Percentiles rank a stretch among this genome's conserved stretches.
phyloP scores from a whole-genome alignment of 2,113 vertebrate genomes.

The Opisthocomus hoazin region DNA sequence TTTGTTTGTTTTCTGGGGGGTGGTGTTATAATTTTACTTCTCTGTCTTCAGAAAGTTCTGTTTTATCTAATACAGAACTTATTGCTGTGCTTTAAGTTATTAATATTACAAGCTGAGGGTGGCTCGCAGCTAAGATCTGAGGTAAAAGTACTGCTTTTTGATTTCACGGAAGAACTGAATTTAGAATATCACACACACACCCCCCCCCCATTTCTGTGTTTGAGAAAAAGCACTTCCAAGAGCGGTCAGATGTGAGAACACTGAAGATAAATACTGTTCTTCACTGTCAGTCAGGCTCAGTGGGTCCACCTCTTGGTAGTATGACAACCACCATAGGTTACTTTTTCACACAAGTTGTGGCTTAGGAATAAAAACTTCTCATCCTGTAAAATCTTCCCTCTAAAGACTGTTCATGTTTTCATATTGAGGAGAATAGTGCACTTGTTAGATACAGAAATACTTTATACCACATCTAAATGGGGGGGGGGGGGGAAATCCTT shows the following conservation, averaged over 20 bases:
- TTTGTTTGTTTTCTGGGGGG: background rate
- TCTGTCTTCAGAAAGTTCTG: background rate
- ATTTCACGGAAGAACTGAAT: background rate
- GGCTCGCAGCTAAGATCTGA: background rate
- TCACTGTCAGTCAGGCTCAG: slow-evolving; percentile 31
- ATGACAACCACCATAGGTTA: slow-evolving; percentile 4
- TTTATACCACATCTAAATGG: background rate
- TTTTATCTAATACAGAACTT: background rate
- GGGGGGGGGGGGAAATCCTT: too few species aligned
- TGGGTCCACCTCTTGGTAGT: slow-evolving; percentile 66
- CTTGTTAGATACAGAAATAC: background rate
- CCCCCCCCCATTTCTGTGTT: background rate
- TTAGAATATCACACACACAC: background rate
- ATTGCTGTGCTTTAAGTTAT: background rate
- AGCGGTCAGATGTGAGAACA: background rate
- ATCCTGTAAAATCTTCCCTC: background rate
- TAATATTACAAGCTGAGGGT: background rate
- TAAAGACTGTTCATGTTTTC: background rate
- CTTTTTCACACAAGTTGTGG: background rate
- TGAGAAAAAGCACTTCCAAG: background rate
- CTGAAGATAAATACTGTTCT: background rate
- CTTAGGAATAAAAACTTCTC: background rate
- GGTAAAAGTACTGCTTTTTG: background rate
- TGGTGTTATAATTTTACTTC: background rate
- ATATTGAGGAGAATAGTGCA: background rate